Conservation (phyloP, 2,888 invertebrate genomes). For the Stenotaenia linearis region DNA sequence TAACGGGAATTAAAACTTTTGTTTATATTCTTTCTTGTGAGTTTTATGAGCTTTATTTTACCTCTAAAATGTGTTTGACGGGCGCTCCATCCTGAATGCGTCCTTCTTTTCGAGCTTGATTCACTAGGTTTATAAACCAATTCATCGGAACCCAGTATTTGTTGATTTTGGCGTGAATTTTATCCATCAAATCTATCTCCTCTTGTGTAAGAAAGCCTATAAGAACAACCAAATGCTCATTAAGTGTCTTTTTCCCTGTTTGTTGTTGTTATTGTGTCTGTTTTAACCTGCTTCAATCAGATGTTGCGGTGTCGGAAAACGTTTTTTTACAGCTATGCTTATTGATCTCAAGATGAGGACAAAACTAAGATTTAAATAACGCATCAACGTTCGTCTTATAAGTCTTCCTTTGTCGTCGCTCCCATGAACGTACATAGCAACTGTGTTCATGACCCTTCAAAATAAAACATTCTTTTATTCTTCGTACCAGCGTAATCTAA, state of each 20-base stretch:
- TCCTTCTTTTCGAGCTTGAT: constrained; percentile 56
- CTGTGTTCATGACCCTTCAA: constrained; percentile 35
- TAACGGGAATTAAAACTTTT: background rate
- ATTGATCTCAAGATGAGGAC: constrained; percentile 82
- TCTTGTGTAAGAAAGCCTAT: constrained; percentile 46
- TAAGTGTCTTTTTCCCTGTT: background rate
- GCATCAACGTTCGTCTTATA: constrained; percentile 74
- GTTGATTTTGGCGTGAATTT: constrained; percentile 59
- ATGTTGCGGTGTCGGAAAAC: constrained; percentile 77
- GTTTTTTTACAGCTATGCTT: constrained; percentile 79
- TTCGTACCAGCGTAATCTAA: too few relatives aligned
- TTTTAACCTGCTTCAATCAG: constrained; percentile 71
- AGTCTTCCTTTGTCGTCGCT: constrained; percentile 69
- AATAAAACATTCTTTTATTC: too few relatives aligned
- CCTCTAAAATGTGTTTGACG: constrained; percentile 36
- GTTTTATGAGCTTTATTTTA: background rate
- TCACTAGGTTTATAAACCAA: constrained; percentile 85
- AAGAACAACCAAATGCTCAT: too few relatives aligned
- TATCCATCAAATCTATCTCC: constrained; percentile 43
- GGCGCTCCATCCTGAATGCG: constrained; percentile 45
- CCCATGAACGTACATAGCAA: constrained; percentile 40
- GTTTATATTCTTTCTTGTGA: background rate
- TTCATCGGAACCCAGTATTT: constrained; percentile 91
- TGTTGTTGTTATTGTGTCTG: background rate
- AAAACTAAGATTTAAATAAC: constrained; percentile 77